Conservation (phyloP, 2,797 vertebrate species). For the Sebastes taczanowskii region DNA sequence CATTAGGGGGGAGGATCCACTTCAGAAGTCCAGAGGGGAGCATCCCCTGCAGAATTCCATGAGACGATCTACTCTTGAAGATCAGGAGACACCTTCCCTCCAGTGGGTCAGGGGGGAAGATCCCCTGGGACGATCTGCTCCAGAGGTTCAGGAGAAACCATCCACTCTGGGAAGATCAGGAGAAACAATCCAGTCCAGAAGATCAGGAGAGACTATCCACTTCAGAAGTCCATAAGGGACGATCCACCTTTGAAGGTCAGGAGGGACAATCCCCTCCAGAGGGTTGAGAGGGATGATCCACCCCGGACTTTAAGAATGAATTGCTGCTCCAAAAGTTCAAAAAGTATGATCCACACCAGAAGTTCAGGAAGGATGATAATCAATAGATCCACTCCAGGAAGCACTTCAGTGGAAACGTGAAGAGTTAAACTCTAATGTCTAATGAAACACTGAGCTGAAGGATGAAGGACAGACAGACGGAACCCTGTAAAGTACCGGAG, state of each 20-base stretch:
- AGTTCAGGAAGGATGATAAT: constrained; percentile 69
- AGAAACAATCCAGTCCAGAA: background rate
- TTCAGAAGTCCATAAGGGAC: background rate
- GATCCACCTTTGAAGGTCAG: background rate
- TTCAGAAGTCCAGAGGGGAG: background rate
- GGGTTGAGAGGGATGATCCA: background rate
- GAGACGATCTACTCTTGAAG: background rate
- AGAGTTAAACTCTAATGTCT: constrained; percentile 43
- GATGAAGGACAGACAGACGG: constrained; percentile 39
- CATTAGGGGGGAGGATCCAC: background rate
- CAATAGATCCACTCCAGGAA: constrained; percentile 78
- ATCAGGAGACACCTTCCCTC: background rate
- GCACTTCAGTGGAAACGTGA: constrained; percentile 74
- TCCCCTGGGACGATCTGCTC: no score
- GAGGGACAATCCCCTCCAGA: background rate
- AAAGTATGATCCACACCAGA: background rate
- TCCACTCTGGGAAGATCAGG: background rate
- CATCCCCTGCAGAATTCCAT: background rate
- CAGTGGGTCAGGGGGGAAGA: background rate
- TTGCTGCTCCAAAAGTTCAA: background rate
- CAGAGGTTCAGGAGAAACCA: background rate
- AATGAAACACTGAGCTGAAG: constrained; percentile 41
- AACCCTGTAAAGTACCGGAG: constrained; percentile 74
- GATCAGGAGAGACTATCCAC: background rate
- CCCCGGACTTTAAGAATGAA: background rate